Evolutionary conservation across 2,113 vertebrate species (phyloP).

Genomic region (Elephas maximus): DNA sequence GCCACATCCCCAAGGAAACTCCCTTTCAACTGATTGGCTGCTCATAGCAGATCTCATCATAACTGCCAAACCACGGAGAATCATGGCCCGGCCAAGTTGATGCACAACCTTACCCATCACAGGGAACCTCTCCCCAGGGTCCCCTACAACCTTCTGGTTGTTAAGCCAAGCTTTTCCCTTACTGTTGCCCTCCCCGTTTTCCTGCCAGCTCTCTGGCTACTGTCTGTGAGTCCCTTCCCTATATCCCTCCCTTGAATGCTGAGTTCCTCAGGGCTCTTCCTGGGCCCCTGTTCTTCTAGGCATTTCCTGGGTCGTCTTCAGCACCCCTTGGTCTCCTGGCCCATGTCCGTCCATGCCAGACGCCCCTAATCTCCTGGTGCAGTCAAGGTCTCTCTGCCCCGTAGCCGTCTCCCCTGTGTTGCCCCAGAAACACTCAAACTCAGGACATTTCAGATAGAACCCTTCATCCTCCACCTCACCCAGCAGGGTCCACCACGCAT

Average conservation of each 20-base stretch:
- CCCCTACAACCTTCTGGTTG: too few relatives aligned
- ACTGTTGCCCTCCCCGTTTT: rapidly evolving
- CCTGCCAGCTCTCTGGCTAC: too few relatives aligned
- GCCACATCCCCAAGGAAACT: background rate
- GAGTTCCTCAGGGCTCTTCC: background rate
- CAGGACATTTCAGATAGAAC: background rate
- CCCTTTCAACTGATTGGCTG: too few relatives aligned
- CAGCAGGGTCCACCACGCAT: background rate
- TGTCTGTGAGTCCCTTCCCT: background rate
- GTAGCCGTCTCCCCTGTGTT: background rate
- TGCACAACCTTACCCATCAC: too few relatives aligned
- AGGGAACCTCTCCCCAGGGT: too few relatives aligned
- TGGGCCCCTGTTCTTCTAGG: too few relatives aligned
- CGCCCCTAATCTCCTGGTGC: background rate
- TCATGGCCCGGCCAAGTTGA: too few relatives aligned
- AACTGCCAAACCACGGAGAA: too few relatives aligned
- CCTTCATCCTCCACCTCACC: background rate
- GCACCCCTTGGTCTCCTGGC: background rate
- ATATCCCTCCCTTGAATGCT: too few relatives aligned
- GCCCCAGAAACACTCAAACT: background rate
- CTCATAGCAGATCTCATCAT: too few relatives aligned
- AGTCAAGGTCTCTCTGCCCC: background rate
- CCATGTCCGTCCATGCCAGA: background rate
- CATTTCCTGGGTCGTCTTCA: background rate
- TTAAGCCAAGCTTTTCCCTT: background rate